Evolutionary conservation across 1,140 invertebrate species (phyloP).

Genomic region (Drosophila nikananu): DNA sequence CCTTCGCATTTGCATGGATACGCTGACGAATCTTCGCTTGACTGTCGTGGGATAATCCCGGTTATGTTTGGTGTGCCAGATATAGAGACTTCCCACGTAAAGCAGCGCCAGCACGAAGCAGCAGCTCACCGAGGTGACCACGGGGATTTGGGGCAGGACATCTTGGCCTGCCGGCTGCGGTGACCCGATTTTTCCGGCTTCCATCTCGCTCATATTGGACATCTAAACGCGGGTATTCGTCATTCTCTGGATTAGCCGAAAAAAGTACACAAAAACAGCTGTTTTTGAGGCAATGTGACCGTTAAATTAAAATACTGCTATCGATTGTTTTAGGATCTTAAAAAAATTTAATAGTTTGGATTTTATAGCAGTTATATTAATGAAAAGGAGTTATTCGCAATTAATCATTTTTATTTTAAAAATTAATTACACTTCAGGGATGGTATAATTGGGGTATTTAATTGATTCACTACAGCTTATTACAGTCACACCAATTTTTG

Average conservation of each 20-base stretch:
- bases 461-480: too few relatives aligned
- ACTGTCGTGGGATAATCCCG: constrained; percentile 96
- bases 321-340: neutral
- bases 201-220: constrained; percentile 42
- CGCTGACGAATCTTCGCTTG: constrained; percentile 94
- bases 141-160: constrained; percentile 63
- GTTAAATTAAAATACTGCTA: neutral
- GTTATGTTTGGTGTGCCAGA: constrained; percentile 91
- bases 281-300: constrained; percentile 2
- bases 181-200: constrained; percentile 3
- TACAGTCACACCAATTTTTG: constrained; percentile 1
- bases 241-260: constrained; percentile 31
- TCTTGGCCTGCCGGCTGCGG: neutral
- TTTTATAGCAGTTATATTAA: neutral
- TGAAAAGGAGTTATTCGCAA: neutral
- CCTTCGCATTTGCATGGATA: too few relatives aligned
- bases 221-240: constrained; percentile 48
- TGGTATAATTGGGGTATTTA: neutral
- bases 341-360: too few relatives aligned
- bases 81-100: constrained; percentile 93
- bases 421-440: neutral
- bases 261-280: constrained; percentile 49
- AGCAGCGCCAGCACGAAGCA: constrained; percentile 90
- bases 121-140: constrained; percentile 86
- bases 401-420: too few relatives aligned